Evolutionary conservation across 2,113 vertebrate genomes (phyloP), one percentile per base, ranked within the genome.

Genomic region (Pimephales promelas): DNA sequence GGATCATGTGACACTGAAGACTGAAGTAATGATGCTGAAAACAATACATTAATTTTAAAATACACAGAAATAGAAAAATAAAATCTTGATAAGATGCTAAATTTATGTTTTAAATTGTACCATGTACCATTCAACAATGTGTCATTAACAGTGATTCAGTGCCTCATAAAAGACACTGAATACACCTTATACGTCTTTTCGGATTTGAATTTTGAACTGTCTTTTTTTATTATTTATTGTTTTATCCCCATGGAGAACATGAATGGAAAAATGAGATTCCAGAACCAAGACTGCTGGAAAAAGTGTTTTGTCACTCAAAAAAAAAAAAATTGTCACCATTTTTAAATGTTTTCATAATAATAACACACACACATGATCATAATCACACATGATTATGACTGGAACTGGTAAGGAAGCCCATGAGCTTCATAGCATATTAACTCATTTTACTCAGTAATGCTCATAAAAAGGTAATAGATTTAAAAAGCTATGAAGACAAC

Each of bases 401-500:
- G 22, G 3, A 83, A 43, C 77, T 40, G n/a, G 47, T 64, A 36
- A 40, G 3, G 34, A 52, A 26, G 11, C 31, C 5, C 18, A 70
- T 31, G 49, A 43, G 40, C 74, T 56, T 84, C 82, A 54, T 8
- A 52, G 52, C 28, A n/a, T n/a, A n/a, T n/a, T n/a, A n/a, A n/a
- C n/a, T n/a, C n/a, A n/a, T n/a, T n/a, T n/a, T n/a, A n/a, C n/a
- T n/a, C n/a, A n/a, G n/a, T n/a, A n/a, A 77, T 11, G 76, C 45
- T 57, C 54, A 26, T 14, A 14, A 52, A 87, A 72, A 49, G 31
- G 14, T 13, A 36, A 84, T 66, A 20, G 57, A 83, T 73, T 18
- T 49, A 40, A 70, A 83, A 10, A 90, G 92, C 78, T 85, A 43
- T 85, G 86, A 89, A 88, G 91, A 91, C 85, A 72, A 88, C 76